Base-by-base conservation (phyloP, 2,113 vertebrate species). In the Artemisiospiza belli region DNA sequence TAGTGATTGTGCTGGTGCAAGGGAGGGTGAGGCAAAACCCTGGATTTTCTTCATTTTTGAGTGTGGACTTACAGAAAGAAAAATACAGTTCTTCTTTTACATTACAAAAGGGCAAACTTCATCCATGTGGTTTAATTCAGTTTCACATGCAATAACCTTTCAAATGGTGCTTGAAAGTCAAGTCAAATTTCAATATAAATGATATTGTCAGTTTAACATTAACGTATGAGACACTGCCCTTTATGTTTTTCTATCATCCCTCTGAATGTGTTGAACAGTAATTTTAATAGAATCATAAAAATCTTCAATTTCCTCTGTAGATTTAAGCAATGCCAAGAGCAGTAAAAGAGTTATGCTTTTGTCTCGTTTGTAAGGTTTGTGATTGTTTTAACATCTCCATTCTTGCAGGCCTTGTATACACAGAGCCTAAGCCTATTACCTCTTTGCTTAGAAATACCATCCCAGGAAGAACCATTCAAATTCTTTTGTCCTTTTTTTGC, bases 241-340 rank as follows among this genome's bases (percentile, higher is more conserved):
- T 96, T 96, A 95, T 93, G 77, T 93, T 94, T 94, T 83, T 4
- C 89, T 89, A 93, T 93, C 94, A 83, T 87, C 58, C 54, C 22
- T 66, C 77, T 2, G 7, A 93, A 79, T 84, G 58, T 66, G 83
- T 94, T 80, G 58, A 96, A 85, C 58, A 77, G 90, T 90, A 88
- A 92, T 87, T 94, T 95, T 95, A 96, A 95, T 74, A 96, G 96
- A 96, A 95, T 74, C 89, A 67, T 97, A 95, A 97, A 97, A 95
- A 95, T 89, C 83, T 96, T 95, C 91, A 84, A 87, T 96, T 96
- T 97, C 92, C 92, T 96, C 83, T 92, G 81, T 87, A 94, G 95
- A 91, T 93, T 91, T 94, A 91, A 91, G 69, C 90, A 91, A 76
- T 54, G 92, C 89, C 86, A 95, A 78, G 68, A 91, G 66, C 81